phyloP scores from a whole-genome alignment of 2,888 invertebrate species.

The Rotaria sp. region DNA sequence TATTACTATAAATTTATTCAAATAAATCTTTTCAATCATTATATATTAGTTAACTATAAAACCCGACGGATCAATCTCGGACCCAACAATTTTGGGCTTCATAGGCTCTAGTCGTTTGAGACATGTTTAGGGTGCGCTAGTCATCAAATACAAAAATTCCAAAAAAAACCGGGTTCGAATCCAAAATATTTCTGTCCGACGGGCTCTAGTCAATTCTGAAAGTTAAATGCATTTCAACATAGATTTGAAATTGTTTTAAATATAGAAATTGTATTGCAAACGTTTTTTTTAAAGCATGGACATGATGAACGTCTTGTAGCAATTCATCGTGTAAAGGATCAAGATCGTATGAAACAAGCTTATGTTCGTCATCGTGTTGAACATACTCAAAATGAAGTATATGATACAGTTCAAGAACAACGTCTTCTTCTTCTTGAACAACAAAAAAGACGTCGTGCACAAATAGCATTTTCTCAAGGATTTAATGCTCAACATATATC shows the following conservation, averaged over 20 bases:
- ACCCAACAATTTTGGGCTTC: no score
- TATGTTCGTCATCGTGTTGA: conserved; percentile 44
- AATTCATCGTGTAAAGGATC: neutral
- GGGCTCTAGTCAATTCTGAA: no score
- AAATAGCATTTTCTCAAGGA: conserved; percentile 49
- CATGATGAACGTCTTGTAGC: neutral
- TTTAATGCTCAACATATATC: conserved; percentile 53
- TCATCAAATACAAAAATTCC: no score
- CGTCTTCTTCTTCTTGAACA: conserved; percentile 43
- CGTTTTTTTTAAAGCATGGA: neutral
- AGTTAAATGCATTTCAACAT: no score
- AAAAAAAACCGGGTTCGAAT: no score
- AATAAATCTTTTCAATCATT: no score
- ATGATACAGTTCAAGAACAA: conserved; percentile 45
- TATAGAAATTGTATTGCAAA: neutral
- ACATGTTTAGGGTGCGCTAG: no score
- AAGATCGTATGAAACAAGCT: conserved; percentile 26
- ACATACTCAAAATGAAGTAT: conserved; percentile 46
- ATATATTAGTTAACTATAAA: no score
- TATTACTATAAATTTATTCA: no score
- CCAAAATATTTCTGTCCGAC: no score
- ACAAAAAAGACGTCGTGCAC: conserved; percentile 44
- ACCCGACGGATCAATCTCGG: no score
- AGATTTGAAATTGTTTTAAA: neutral
- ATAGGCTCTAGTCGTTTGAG: no score